Base-by-base conservation (phyloP, 2,888 invertebrate genomes). In the Mesochorus sp. region DNA sequence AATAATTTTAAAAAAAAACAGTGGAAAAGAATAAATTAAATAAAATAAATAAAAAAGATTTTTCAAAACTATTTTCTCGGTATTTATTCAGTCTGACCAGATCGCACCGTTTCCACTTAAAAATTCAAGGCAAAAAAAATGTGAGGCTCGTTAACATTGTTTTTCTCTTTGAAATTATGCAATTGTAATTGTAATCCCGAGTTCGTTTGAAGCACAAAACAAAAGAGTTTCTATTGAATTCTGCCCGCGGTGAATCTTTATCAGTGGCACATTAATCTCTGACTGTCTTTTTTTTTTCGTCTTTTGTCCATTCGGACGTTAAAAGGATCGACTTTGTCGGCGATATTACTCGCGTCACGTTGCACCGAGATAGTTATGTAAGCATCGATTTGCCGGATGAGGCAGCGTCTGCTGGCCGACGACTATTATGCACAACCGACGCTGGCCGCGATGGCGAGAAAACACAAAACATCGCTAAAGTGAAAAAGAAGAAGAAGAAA, bases 331-430 rank as follows among this genome's bases (percentile, higher is more conserved):
- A 42, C 49, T 68, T 37, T 59, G 31, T 68, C 59, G 59, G 39
- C 44, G 44, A 67, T 80, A 81, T 79, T 78, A 70, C 75, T 68
- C 81, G 81, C 77, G 80, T 78, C 80, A 80, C 64, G 59, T 74
- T 76, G 37, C 49, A 51, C 28, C 39, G 21, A 8, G 47, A n/a
- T n/a, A 10, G 62, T 82, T 82, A 80, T 67, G 77, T 79, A 82
- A 82, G 51, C 31, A 37, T 53, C 42, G 67, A 10, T 14, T 26
- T 21, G 66, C 49, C 24, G 68, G 34, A 73, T 42, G 73, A 62
- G 42, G 47, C 55, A 49, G 17, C 42, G 67, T 17, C 14, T 39
- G 34, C 59, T 53, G 51, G 51, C 47, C 28, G 31, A 42, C 39
- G 34, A 55, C 42, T 51, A 14, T 37, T 17, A 26, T 34, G 26